A percentile compares a stretch with the other conserved stretches of the same genome.
phyloP scores from a whole-genome alignment of 2,113 vertebrate genomes.

The Colistium nudipinnis region DNA sequence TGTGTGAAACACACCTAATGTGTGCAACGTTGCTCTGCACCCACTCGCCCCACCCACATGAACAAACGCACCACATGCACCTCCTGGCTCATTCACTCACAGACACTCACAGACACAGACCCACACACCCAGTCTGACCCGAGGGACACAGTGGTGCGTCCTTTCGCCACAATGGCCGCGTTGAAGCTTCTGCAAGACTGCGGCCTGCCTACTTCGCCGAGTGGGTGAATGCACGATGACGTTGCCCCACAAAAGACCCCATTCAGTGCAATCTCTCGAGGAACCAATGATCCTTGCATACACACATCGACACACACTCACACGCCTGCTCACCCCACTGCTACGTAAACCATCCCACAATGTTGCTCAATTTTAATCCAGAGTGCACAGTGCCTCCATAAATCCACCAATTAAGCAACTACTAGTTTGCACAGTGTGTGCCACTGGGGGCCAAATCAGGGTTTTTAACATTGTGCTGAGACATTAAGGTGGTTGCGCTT shows the following conservation, averaged over 20 bases:
- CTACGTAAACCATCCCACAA: conserved; percentile 40
- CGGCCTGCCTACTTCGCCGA: conserved; percentile 42
- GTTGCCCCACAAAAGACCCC: conserved; percentile 66
- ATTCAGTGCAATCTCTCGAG: conserved; percentile 61
- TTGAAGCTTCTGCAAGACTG: conserved; percentile 58
- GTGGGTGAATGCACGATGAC: conserved; percentile 57
- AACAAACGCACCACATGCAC: background rate
- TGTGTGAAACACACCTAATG: conserved; percentile 1
- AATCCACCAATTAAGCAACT: conserved; percentile 41
- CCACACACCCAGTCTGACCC: conserved; percentile 31
- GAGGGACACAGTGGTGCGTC: conserved; percentile 10
- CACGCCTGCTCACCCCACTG: conserved; percentile 52
- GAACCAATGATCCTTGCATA: conserved; percentile 54
- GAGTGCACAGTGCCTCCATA: conserved; percentile 36
- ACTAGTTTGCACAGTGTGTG: background rate
- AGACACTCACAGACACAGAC: conserved; percentile 1
- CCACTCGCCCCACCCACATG: background rate
- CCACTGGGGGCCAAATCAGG: background rate
- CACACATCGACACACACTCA: conserved; percentile 17
- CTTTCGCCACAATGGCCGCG: conserved; percentile 52
- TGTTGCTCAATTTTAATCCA: conserved; percentile 69
- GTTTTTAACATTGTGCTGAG: conserved; percentile 9
- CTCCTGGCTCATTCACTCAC: background rate
- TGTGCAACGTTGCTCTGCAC: background rate
- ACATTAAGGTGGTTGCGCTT: background rate